A percentile compares a stretch with the other conserved stretches of the same genome.
phyloP scores from a whole-genome alignment of 2,113 vertebrate species.

The Ursus arctos region DNA sequence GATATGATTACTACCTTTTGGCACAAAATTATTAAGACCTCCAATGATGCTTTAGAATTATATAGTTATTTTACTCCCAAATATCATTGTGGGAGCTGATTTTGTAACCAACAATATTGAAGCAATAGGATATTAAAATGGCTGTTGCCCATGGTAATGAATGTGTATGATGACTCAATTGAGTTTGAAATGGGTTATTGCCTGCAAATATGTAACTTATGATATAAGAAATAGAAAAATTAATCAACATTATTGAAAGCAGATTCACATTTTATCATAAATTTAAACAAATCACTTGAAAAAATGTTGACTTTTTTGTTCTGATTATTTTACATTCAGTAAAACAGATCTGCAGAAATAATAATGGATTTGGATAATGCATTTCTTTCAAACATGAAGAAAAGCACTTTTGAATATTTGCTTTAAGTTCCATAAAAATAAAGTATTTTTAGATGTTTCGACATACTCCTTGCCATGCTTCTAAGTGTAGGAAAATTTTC shows the following conservation, averaged over 20 bases:
- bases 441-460: constrained; percentile 30
- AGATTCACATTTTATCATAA: not conserved
- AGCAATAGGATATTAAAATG: not conserved
- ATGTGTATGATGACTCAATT: not conserved
- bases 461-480: not conserved
- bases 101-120: not conserved
- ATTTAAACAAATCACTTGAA: not conserved
- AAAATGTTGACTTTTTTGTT: not conserved
- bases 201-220: not conserved
- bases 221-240: not conserved
- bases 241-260: constrained; percentile 7
- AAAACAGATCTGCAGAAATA: not conserved
- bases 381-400: constrained; percentile 24
- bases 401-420: not conserved
- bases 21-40: not conserved
- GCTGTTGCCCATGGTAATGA: not conserved
- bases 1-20: not conserved
- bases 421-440: not conserved
- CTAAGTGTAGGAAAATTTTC: not conserved
- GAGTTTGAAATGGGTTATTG: not conserved
- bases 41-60: not conserved
- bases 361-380: not conserved
- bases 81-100: not conserved
- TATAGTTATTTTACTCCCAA: not conserved
- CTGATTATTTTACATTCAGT: not conserved